phyloP scores from a whole-genome alignment of 37 sponge, comb jelly and placozoan species.

The Spongia lamella region DNA sequence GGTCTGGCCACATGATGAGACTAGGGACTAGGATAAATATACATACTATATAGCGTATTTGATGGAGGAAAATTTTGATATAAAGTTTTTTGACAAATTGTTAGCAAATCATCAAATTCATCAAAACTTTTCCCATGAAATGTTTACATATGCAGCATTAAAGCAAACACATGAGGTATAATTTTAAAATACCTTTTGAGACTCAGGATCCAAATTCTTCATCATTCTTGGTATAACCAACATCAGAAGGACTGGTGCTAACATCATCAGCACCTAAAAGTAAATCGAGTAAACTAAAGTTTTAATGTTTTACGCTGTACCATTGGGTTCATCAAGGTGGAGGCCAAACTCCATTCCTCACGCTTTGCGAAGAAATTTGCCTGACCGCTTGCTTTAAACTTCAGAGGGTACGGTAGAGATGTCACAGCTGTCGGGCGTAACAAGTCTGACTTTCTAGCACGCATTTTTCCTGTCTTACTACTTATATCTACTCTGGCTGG shows the following conservation, averaged over 20 bases:
- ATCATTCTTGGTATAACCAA: slow-evolving; percentile 81
- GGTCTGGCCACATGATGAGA: no score
- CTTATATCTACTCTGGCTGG: slow-evolving; percentile 90
- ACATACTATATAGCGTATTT: no score
- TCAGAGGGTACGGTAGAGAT: slow-evolving; percentile 79
- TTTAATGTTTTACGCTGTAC: slow-evolving; percentile 39
- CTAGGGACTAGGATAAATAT: no score
- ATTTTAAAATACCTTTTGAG: slow-evolving; percentile 69
- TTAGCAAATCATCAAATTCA: no score
- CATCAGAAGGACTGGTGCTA: slow-evolving; percentile 84
- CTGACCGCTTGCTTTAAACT: slow-evolving; percentile 53
- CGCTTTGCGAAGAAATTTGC: slow-evolving; percentile 88
- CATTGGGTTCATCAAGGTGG: slow-evolving; percentile 85
- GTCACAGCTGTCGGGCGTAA: slow-evolving; percentile 59
- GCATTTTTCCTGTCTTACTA: slow-evolving; percentile 78
- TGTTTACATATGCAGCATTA: no score
- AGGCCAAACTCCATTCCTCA: slow-evolving; percentile 78
- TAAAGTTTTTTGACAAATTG: no score
- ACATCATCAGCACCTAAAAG: slow-evolving; percentile 71
- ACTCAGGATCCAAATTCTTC: slow-evolving; percentile 78
- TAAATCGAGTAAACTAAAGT: background rate
- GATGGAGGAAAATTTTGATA: no score
- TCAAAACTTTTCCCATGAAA: no score
- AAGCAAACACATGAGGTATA: slow-evolving; percentile 4
- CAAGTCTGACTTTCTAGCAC: slow-evolving; percentile 80